These are phyloP conservation scores for Hippopotamyrus pictus DNA, from an alignment of 2,797 vertebrate species.

Conservation along the genomic window DNA sequence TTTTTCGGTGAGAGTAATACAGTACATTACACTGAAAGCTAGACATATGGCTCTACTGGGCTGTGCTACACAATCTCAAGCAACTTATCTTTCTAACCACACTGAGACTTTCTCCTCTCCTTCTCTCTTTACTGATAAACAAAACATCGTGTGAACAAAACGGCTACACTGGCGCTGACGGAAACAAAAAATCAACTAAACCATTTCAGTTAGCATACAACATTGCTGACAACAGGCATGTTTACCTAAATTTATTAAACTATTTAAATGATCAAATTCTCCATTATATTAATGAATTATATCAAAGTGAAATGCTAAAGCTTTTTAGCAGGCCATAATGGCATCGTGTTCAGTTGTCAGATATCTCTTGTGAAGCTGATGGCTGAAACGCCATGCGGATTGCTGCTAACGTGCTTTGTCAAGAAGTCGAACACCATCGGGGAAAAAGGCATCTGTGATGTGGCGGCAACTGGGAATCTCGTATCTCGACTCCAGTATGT, in stretches of 20 bases:
- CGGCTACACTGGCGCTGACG: too few species aligned
- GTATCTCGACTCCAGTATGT: neutral
- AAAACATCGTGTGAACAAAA: too few species aligned
- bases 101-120: too few species aligned
- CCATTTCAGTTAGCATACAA: too few species aligned
- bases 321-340: conserved; percentile 7
- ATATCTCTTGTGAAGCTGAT: conserved; percentile 21
- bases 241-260: too few species aligned
- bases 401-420: neutral
- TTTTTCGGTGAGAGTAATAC: too few species aligned
- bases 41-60: neutral
- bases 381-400: neutral
- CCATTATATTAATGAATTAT: conserved; percentile 16
- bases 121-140: too few species aligned
- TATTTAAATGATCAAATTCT: neutral
- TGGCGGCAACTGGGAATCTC: too few species aligned
- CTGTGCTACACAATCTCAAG: neutral
- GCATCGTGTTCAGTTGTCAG: neutral
- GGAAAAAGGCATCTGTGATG: neutral
- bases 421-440: neutral
- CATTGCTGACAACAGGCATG: neutral
- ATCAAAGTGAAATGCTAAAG: conserved; percentile 17
- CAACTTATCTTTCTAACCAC: too few species aligned
- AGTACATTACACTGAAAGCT: neutral
- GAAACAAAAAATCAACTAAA: too few species aligned